Base-by-base conservation (phyloP, 2,797 vertebrate species). In the Novumbra hubbsi region DNA sequence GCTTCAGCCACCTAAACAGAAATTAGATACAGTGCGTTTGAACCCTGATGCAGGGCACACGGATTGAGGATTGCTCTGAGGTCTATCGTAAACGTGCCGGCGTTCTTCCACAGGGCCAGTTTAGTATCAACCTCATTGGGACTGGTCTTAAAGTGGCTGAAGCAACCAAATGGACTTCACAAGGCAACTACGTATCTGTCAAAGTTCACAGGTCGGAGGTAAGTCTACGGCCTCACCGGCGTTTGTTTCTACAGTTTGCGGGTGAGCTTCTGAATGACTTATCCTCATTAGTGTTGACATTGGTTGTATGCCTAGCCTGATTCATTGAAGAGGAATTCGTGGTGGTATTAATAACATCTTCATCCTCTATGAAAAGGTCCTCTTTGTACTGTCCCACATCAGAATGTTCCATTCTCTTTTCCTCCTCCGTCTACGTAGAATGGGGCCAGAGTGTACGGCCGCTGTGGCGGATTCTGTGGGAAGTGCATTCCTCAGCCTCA, bases 381-480 rank as follows among this genome's bases (percentile, higher is more conserved):
- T 80, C 80, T 84, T 85, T 81, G 68, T 70, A 9, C 7, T 27
- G 70, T n/a, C 83, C 87, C 85, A 84, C 80, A 78, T 24, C 76
- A 77, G 41, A 4, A 45, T 2, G 41, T 73, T 80, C 78, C 76
- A 67, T 52, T 72, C 73, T 85, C 78, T 24, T 78, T 81, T 84
- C 52, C 80, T 12, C 21, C 67, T 81, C 60, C 32, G n/a, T 80
- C 50, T 27, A 45, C 12, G 81, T 88, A 99, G 98, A 96, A 99
- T 38, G 96, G 96, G 76, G 95, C 93, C 79, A 96, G 97, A 92
- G 94, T 98, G 84, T 97, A 97, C 5, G 98, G 96, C 72, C 95
- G 95, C 90, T 99, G 98, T 77, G 98, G 98, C 76, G 98, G 98
- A 41, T 98, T 96, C 91, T 99, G 98, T 90, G 98, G 97, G 78